A percentile compares a stretch with the other conserved stretches of the same genome.
These are phyloP conservation scores for Microctenopoma lineatum DNA, from an alignment of 2,797 vertebrate genomes.

Conservation along the genomic window DNA sequence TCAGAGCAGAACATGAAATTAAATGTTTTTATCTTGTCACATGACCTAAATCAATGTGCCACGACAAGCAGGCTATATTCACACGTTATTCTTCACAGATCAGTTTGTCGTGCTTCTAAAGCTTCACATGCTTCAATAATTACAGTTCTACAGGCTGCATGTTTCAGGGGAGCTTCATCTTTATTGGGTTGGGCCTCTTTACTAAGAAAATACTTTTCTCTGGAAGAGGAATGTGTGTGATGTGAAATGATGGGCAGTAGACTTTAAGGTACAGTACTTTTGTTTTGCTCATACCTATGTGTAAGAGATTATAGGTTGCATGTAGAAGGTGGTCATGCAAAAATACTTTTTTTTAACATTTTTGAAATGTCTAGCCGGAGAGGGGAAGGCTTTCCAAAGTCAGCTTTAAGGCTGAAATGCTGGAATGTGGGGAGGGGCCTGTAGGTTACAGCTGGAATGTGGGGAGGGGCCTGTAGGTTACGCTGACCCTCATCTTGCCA, in stretches of 20 bases:
- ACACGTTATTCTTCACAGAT: no score
- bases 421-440: no score
- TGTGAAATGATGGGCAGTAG: not conserved
- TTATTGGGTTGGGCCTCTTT: constrained; percentile 53
- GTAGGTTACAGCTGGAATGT: no score
- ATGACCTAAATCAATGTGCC: no score
- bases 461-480: no score
- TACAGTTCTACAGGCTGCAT: not conserved
- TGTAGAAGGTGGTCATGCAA: not conserved
- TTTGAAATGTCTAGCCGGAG: constrained; percentile 15
- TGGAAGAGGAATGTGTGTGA: constrained; percentile 35
- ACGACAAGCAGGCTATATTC: no score
- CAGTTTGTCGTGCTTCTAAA: no score
- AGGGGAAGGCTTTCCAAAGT: not conserved
- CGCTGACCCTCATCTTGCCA: no score
- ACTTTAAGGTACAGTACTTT: not conserved
- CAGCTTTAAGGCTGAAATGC: not conserved
- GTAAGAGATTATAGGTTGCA: constrained; percentile 38
- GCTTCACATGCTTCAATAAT: no score
- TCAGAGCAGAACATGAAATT: no score
- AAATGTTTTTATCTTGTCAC: no score
- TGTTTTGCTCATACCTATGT: not conserved
- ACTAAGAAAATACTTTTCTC: constrained; percentile 73
- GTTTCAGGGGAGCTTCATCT: constrained; percentile 17
- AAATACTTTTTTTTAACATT: constrained; percentile 49